These are phyloP conservation scores for Leptestheria dahalacensis DNA, from an alignment of 1,140 invertebrate species.

Conservation along the genomic window DNA sequence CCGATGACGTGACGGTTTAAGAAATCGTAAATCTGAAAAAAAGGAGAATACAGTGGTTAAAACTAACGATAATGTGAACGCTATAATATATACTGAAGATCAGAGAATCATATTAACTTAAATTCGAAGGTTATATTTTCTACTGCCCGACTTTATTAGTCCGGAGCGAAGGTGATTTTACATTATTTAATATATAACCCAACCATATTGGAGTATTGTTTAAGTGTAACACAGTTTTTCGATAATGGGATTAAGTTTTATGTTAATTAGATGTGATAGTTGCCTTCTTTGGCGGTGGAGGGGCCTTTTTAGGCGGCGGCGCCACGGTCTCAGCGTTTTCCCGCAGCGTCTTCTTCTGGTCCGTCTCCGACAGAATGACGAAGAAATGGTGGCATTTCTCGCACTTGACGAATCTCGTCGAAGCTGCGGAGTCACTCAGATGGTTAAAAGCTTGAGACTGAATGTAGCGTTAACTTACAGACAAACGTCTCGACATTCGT, in stretches of 20 bases:
- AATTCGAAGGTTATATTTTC: too few species aligned
- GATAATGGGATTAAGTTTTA: slow-evolving; percentile 29
- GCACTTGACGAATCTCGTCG: slow-evolving; percentile 90
- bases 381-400: slow-evolving; percentile 97
- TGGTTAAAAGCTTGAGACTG: slow-evolving; percentile 15
- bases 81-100: not conserved
- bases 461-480: slow-evolving; percentile 43
- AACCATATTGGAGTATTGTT: too few species aligned
- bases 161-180: too few species aligned
- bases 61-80: too few species aligned
- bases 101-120: not conserved
- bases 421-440: slow-evolving; percentile 39
- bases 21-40: slow-evolving; percentile 74
- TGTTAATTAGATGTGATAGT: too few species aligned
- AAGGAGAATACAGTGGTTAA: slow-evolving; percentile 16
- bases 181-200: too few species aligned
- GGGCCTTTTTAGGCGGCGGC: slow-evolving; percentile 56
- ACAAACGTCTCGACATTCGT: slow-evolving; percentile 94
- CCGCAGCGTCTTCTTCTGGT: slow-evolving; percentile 32
- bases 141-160: too few species aligned
- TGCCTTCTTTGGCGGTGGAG: slow-evolving; percentile 85
- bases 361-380: slow-evolving; percentile 84
- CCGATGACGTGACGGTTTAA: slow-evolving; percentile 93
- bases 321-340: slow-evolving; percentile 42
- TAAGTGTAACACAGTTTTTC: not conserved